Evolutionary conservation across 1,140 invertebrate species (phyloP), one percentile per base, ranked within the genome.

Genomic region (Littorina saxatilis): DNA sequence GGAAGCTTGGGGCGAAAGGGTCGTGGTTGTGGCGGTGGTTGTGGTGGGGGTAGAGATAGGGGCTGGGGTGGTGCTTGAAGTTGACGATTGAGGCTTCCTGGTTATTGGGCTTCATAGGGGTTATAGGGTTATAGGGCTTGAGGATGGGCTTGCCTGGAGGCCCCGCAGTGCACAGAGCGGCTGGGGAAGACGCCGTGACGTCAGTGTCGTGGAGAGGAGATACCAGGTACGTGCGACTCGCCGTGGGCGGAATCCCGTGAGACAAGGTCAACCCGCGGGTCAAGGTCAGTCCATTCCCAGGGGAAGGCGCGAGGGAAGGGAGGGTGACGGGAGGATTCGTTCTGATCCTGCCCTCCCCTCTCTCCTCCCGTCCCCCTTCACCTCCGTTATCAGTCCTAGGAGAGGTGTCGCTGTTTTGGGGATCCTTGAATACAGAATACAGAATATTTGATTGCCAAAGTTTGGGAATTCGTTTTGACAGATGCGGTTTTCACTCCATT

Each of bases 101-200:
- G 43, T 52, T 73, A 43, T 32, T 32, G 1, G 70, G 70, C 40
- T 73, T 73, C n/a, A n/a, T n/a, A n/a, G n/a, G n/a, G n/a, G n/a
- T n/a, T n/a, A n/a, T n/a, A n/a, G n/a, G n/a, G n/a, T n/a, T n/a
- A n/a, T n/a, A n/a, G 1, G 70, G 70, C 40, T 73, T 73, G 20
- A 73, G 70, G 40, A 73, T 73, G 70, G 70, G 70, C 29, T 73
- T 73, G 23, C 70, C 70, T 5, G 61, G 32, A 2, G 20, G 2
- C n/a, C 27, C 20, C 61, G 27, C 13, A 32, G 66, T 4, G 5
- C 5, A 4, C 61, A 27, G 61, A 2, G 29, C 7, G 20, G n/a
- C 55, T 15, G n/a, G 17, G 55, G 55, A 58, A n/a, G 55, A 15
- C 15, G n/a, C 0, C 27, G 61, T 32, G 29, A 13, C 27, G 27